Evolutionary conservation across 2,113 vertebrate species (phyloP).

Genomic region (Coracopsis vasa): DNA sequence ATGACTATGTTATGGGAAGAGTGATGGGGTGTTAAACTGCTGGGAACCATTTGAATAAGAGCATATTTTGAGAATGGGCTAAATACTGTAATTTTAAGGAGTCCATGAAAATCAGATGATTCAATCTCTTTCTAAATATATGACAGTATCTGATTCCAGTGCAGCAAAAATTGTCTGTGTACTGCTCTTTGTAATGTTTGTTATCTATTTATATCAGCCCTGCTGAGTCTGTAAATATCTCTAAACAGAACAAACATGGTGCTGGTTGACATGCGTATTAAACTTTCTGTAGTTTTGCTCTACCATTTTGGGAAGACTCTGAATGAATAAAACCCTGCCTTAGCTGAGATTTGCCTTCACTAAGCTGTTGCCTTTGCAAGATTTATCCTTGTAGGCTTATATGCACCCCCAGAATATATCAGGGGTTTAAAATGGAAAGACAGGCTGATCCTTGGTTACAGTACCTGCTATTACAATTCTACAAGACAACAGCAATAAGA

Average conservation of each 20-base stretch:
- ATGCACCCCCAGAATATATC: neutral
- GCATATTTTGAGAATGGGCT: neutral
- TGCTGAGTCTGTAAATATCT: neutral
- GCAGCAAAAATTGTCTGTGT: neutral
- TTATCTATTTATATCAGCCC: neutral
- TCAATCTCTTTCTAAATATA: neutral
- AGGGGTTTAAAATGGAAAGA: neutral
- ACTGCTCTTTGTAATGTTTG: neutral
- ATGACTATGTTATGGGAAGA: neutral
- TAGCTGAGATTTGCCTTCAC: neutral
- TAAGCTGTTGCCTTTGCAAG: neutral
- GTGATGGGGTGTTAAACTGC: neutral
- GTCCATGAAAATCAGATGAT: neutral
- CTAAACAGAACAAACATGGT: neutral
- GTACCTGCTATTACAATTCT: neutral
- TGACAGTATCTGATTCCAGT: neutral
- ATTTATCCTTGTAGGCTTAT: slow-evolving; percentile 8
- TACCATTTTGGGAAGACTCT: neutral
- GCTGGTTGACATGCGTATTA: neutral
- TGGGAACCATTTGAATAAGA: neutral
- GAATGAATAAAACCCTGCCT: neutral
- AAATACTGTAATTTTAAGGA: neutral
- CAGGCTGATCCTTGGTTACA: slow-evolving; percentile 32
- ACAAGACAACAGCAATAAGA: neutral
- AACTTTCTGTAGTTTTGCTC: neutral